Base-by-base conservation (phyloP, 2,113 vertebrate species). In the Bufo gargarizans region DNA sequence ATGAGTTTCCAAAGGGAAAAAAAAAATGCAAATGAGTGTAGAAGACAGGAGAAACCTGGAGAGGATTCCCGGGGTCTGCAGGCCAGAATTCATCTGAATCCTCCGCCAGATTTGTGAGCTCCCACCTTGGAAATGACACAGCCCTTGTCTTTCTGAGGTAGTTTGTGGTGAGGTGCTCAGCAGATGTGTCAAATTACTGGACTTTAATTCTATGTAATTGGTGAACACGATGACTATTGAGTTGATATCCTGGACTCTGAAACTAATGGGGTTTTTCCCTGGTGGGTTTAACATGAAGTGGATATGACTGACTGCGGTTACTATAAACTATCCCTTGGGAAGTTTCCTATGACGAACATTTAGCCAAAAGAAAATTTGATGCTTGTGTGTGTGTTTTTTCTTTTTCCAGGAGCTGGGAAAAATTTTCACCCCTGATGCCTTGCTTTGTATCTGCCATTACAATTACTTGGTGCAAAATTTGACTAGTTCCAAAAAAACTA, bases 181-280 rank as follows among this genome's bases (percentile, higher is more conserved):
- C 90, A 95, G 93, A 94, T 76, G 92, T 94, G 91, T 94, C 90
- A 0, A 93, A 94, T 94, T 93, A 94, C 93, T 91, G 92, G 92
- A 91, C 92, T 94, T 93, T 94, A 95, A 94, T 95, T 95, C 93
- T 90, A 88, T 91, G 87, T 94, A 94, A 95, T 93, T 92, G 92
- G 92, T 19, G 84, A 93, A 90, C 91, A 92, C 22, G 86, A 88
- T 77, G 81, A 77, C 81, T 88, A 88, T 84, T 88, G 87, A 88
- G 87, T 56, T 88, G 87, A 88, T 77, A 88, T 77, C 72, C 87
- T 63, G 87, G 71, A 88, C 86, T 88, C 81, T 89, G 91, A 91
- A 91, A 86, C 91, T 91, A 89, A 89, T 87, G 82, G 91, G 91
- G 87, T 91, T 92, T 91, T 91, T 91, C 63, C 89, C 90, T 85